These are phyloP conservation scores for Aphidius ervi DNA, from an alignment of 1,140 invertebrate species.

Conservation along the genomic window DNA sequence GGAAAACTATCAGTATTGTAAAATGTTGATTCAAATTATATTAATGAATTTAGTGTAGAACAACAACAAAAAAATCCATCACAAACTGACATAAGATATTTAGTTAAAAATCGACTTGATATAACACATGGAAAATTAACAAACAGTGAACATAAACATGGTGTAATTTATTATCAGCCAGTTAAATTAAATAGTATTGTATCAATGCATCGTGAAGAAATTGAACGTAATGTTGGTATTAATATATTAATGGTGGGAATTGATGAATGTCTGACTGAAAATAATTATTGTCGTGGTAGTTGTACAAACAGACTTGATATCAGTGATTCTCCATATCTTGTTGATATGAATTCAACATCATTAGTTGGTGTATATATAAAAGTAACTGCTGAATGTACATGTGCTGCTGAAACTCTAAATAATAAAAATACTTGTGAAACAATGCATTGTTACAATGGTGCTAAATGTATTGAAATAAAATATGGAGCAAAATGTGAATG, in stretches of 20 bases:
- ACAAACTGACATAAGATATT: constrained; percentile 88
- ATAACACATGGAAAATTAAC: too few relatives aligned
- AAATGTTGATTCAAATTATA: constrained; percentile 77
- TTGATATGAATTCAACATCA: constrained; percentile 94
- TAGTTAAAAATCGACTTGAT: constrained; percentile 54
- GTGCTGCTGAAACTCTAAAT: constrained; percentile 84
- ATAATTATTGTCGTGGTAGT: constrained; percentile 91
- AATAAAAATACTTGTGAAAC: constrained; percentile 86
- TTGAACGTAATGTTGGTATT: constrained; percentile 88
- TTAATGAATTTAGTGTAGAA: constrained; percentile 94
- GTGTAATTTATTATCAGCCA: constrained; percentile 92
- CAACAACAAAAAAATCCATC: constrained; percentile 79
- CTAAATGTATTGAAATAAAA: constrained; percentile 83
- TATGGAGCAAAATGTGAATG: constrained; percentile 86
- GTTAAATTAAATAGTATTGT: constrained; percentile 91
- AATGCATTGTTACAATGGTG: constrained; percentile 91
- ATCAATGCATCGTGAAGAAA: constrained; percentile 89
- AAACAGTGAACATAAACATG: constrained; percentile 55
- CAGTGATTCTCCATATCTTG: constrained; percentile 85
- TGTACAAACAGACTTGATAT: constrained; percentile 91
- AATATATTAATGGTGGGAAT: constrained; percentile 99
- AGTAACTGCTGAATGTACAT: constrained; percentile 89
- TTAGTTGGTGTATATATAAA: constrained; percentile 88
- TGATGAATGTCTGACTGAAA: constrained; percentile 93
- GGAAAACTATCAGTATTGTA: constrained; percentile 82